A percentile compares a stretch with the other conserved stretches of the same genome.
phyloP scores from a whole-genome alignment of 2,113 vertebrate species.

The Serilophus lunatus region DNA sequence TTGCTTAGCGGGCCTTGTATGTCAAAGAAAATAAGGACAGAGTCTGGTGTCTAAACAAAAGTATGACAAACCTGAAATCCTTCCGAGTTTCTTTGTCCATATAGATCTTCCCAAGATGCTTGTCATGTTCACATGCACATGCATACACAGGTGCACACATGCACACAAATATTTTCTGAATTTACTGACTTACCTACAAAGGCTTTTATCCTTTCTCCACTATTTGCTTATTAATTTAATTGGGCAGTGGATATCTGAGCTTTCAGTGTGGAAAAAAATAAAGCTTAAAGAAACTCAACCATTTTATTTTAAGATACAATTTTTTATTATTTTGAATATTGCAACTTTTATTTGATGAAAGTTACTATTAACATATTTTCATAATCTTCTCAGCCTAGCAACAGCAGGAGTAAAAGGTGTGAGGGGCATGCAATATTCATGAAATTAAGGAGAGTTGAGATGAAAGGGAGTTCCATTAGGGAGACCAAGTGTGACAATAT shows the following conservation, averaged over 20 bases:
- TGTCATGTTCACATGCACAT: background rate
- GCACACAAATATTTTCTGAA: background rate
- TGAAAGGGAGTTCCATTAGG: conserved; percentile 87
- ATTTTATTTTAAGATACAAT: conserved; percentile 66
- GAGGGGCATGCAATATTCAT: conserved; percentile 85
- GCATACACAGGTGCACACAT: background rate
- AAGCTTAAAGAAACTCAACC: conserved; percentile 20
- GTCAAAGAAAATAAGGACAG: background rate
- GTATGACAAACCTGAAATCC: background rate
- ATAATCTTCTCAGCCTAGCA: conserved; percentile 83
- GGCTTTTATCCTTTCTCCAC: conserved; percentile 16
- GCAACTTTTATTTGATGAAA: conserved; percentile 81
- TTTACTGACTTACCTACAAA: background rate
- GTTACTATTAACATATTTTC: conserved; percentile 86
- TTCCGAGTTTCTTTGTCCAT: background rate
- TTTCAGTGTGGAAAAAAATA: conserved; percentile 50
- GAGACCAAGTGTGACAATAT: conserved; percentile 89
- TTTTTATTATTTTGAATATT: conserved; percentile 75
- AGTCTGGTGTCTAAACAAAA: background rate
- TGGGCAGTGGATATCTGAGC: conserved; percentile 36
- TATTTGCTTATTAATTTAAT: conserved; percentile 69
- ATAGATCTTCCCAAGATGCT: background rate
- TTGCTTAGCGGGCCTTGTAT: background rate
- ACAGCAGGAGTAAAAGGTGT: conserved; percentile 82
- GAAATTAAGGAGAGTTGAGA: conserved; percentile 85